Percentiles rank a stretch among this genome's conserved stretches.
Conservation (phyloP, 2,888 invertebrate species). For the Pheosia gnoma region DNA sequence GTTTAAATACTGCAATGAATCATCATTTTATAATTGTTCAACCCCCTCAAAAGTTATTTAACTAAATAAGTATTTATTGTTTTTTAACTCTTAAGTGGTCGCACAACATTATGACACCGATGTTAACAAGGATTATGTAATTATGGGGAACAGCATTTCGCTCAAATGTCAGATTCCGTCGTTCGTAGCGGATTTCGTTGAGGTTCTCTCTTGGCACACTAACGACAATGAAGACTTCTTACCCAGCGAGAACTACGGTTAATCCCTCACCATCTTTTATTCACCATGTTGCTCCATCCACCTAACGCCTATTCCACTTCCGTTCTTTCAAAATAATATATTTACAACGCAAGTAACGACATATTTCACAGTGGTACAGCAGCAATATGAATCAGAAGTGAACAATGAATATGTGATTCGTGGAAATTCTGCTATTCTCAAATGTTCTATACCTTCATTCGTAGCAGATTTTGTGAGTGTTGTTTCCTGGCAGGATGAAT, state of each 20-base stretch:
- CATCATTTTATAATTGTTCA: neutral
- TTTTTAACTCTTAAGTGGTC: slow-evolving; percentile 84
- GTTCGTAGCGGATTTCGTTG: slow-evolving; percentile 94
- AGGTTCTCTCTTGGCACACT: slow-evolving; percentile 91
- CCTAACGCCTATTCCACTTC: slow-evolving; percentile 25
- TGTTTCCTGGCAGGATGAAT: slow-evolving; percentile 93
- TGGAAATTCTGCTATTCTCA: slow-evolving; percentile 94
- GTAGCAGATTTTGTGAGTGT: slow-evolving; percentile 96
- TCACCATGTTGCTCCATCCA: slow-evolving; percentile 26
- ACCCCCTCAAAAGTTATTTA: neutral
- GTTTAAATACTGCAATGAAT: neutral
- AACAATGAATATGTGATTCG: slow-evolving; percentile 96
- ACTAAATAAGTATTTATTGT: slow-evolving; percentile 14
- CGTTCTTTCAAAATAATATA: slow-evolving; percentile 13
- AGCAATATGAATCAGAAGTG: slow-evolving; percentile 95
- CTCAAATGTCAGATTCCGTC: slow-evolving; percentile 93
- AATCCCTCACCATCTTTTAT: slow-evolving; percentile 40
- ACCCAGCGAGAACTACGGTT: slow-evolving; percentile 86
- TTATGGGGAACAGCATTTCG: slow-evolving; percentile 91
- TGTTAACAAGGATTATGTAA: slow-evolving; percentile 93
- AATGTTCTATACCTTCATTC: slow-evolving; percentile 96
- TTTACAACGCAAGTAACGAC: neutral
- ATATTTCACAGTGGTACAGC: slow-evolving; percentile 90
- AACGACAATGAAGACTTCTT: slow-evolving; percentile 89
- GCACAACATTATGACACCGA: slow-evolving; percentile 92